Conservation (phyloP, 37 sponge, comb jelly and placozoan genomes). For the Lycopodina hypogea region DNA sequence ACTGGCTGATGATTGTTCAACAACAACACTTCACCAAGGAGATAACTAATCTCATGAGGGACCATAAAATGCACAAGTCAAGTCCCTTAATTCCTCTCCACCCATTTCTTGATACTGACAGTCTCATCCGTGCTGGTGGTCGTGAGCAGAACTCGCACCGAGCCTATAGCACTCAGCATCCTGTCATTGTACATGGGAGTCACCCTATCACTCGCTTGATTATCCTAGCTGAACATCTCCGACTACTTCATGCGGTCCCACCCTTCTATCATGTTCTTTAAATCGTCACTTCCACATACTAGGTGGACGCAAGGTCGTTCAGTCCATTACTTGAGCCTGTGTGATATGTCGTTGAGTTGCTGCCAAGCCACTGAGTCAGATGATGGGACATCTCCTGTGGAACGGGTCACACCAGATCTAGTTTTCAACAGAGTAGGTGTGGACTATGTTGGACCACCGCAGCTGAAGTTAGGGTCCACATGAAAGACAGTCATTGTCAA, state of each 20-base stretch:
- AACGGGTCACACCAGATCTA: conserved; percentile 26
- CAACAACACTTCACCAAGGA: conserved; percentile 1
- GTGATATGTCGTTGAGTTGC: too few species aligned
- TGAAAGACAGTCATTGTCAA: conserved; percentile 12
- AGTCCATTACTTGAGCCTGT: too few species aligned
- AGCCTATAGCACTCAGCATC: conserved; percentile 8
- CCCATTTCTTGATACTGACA: too few species aligned
- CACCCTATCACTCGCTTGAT: conserved; percentile 23
- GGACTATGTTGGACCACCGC: too few species aligned
- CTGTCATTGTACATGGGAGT: conserved; percentile 23
- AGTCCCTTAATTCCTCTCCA: not conserved
- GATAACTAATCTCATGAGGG: not conserved
- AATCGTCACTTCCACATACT: conserved; percentile 11
- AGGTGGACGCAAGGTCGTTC: too few species aligned
- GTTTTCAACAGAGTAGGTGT: conserved; percentile 23
- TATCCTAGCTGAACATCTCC: conserved; percentile 14
- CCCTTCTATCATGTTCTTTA: conserved; percentile 8
- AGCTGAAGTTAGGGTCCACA: conserved; percentile 16
- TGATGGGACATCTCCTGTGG: too few species aligned
- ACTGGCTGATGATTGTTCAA: conserved; percentile 37
- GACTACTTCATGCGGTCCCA: conserved; percentile 37
- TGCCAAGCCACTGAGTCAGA: conserved; percentile 11
- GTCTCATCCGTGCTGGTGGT: too few species aligned
- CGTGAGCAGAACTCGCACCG: too few species aligned
- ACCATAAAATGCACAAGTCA: not conserved